Evolutionary conservation across 2,888 invertebrate species (phyloP).

Genomic region (Stenurella melanura): DNA sequence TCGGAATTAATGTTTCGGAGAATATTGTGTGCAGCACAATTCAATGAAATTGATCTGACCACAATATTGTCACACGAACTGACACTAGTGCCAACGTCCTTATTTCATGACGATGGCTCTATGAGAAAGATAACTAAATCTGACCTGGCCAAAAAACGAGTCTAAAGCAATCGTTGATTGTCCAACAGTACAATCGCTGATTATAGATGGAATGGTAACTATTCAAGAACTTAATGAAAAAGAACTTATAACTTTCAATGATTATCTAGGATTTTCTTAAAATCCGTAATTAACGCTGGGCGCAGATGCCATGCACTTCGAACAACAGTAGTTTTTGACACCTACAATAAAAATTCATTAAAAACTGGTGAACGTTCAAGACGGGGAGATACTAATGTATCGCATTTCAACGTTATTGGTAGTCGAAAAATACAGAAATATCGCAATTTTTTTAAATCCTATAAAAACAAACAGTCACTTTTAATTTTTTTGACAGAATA

Average conservation of each 20-base stretch:
- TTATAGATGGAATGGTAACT: constrained; percentile 45
- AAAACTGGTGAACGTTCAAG: constrained; percentile 36
- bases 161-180: constrained; percentile 34
- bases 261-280: constrained; percentile 18
- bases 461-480: constrained; percentile 44
- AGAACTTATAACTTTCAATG: constrained; percentile 46
- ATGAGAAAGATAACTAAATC: constrained; percentile 49
- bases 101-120: too few relatives aligned
- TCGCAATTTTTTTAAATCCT: constrained; percentile 42
- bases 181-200: constrained; percentile 42
- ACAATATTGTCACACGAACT: constrained; percentile 47
- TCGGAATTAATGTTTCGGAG: too few relatives aligned
- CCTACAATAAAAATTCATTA: constrained; percentile 33
- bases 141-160: constrained; percentile 45
- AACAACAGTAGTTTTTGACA: constrained; percentile 38
- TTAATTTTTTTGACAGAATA: constrained; percentile 44
- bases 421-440: constrained; percentile 38
- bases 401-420: constrained; percentile 39
- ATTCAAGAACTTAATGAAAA: constrained; percentile 44
- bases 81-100: constrained; percentile 33
- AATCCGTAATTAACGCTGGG: constrained; percentile 26
- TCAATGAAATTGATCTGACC: constrained; percentile 42
- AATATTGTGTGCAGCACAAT: constrained; percentile 40
- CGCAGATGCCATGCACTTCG: constrained; percentile 39
- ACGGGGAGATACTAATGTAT: constrained; percentile 39